These are phyloP conservation scores for Chaetops frenatus DNA, from an alignment of 2,113 vertebrate genomes.

Conservation along the genomic window DNA sequence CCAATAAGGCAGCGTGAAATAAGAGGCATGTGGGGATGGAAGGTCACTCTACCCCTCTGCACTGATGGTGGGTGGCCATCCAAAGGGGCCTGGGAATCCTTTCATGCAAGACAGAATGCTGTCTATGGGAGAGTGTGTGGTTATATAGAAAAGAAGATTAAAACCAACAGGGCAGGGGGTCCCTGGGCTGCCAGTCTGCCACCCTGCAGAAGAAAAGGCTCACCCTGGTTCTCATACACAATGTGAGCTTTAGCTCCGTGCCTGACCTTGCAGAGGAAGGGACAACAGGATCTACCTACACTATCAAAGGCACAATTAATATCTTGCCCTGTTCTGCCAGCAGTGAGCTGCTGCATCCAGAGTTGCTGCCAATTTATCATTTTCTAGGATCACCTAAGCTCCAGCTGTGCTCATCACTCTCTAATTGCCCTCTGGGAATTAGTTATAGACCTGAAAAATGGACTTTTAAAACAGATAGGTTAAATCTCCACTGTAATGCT, in stretches of 20 bases:
- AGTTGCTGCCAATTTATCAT: neutral
- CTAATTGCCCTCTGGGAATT: constrained; percentile 8
- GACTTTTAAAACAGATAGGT: neutral
- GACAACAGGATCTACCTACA: neutral
- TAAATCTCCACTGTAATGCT: neutral
- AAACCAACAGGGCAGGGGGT: neutral
- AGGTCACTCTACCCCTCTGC: constrained; percentile 19
- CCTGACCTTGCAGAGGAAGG: neutral
- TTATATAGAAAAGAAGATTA: neutral
- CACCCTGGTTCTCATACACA: neutral
- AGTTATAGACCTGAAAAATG: constrained; percentile 27
- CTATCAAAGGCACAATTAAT: constrained; percentile 12
- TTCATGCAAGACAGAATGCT: neutral
- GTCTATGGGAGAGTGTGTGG: neutral
- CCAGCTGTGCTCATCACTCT: constrained; percentile 7
- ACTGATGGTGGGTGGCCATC: constrained; percentile 42
- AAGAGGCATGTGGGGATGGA: constrained; percentile 33
- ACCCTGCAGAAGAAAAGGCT: neutral
- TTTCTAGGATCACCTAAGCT: neutral
- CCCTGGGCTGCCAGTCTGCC: neutral
- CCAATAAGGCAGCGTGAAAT: constrained; percentile 45
- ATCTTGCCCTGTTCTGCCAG: neutral
- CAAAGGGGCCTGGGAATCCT: constrained; percentile 19
- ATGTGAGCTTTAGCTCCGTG: neutral
- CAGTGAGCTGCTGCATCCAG: neutral